Evolutionary conservation across 2,888 invertebrate species (phyloP).

Genomic region (Ichneumon xanthorius): DNA sequence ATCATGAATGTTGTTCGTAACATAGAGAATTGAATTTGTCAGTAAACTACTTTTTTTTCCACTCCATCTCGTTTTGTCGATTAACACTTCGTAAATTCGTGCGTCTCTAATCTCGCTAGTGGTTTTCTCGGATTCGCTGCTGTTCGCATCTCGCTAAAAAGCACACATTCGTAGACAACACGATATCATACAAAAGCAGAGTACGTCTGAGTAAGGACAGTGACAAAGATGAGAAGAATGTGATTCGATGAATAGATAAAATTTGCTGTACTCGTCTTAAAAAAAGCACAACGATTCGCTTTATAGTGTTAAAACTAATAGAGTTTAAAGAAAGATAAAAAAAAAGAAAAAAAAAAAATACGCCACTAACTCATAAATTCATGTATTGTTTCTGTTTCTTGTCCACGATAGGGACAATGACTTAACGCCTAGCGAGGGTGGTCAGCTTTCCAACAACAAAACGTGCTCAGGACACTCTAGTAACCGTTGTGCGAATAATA

Average conservation of each 20-base stretch:
- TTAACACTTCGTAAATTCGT: slow-evolving; percentile 53
- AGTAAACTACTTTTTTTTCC: background rate
- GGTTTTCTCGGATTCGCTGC: slow-evolving; percentile 38
- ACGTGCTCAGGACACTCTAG: slow-evolving; percentile 83
- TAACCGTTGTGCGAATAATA: slow-evolving; percentile 83
- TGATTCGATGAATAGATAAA: background rate
- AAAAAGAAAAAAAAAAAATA: slow-evolving; percentile 1
- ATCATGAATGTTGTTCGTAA: slow-evolving; percentile 2
- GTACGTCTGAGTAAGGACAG: background rate
- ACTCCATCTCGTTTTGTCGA: slow-evolving; percentile 39
- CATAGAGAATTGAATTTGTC: background rate
- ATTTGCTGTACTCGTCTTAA: background rate
- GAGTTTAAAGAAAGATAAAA: slow-evolving; percentile 21
- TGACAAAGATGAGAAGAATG: background rate
- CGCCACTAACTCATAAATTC: slow-evolving; percentile 39
- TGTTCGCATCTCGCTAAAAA: slow-evolving; percentile 29
- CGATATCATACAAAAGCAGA: slow-evolving; percentile 2
- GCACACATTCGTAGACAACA: slow-evolving; percentile 35
- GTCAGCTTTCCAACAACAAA: slow-evolving; percentile 84
- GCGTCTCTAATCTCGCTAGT: slow-evolving; percentile 52
- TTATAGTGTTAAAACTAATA: background rate
- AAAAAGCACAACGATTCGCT: slow-evolving; percentile 11
- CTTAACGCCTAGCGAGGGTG: slow-evolving; percentile 83
- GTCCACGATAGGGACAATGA: slow-evolving; percentile 83
- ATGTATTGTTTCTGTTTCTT: slow-evolving; percentile 77